Evolutionary conservation across 2,888 invertebrate genomes (phyloP).

Genomic region (Seira ritae): DNA sequence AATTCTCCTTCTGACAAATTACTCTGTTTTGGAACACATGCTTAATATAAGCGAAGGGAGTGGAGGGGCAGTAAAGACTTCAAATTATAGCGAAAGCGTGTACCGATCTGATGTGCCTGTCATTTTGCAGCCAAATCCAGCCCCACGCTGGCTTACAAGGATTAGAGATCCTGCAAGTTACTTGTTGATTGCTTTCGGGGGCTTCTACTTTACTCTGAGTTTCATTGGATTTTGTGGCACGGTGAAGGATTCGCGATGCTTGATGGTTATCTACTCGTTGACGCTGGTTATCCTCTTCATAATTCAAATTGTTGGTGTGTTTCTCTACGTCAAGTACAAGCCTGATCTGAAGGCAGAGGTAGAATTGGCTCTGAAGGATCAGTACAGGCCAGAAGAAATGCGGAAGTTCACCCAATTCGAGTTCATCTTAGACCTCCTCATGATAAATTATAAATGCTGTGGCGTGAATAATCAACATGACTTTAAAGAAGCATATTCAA

Average conservation of each 20-base stretch:
- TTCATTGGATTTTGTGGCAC: conserved; percentile 48
- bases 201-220: conserved; percentile 41
- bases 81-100: conserved; percentile 39
- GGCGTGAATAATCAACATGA: conserved; percentile 49
- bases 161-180: conserved; percentile 54
- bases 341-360: conserved; percentile 45
- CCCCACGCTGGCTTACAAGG: conserved; percentile 36
- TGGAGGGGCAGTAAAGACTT: neutral
- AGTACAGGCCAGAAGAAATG: conserved; percentile 48
- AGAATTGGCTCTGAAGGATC: conserved; percentile 25
- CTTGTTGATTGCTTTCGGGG: conserved; percentile 41
- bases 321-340: conserved; percentile 41
- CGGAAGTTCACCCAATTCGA: conserved; percentile 46
- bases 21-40: conserved; percentile 44
- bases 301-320: conserved; percentile 31
- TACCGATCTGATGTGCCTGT: conserved; percentile 39
- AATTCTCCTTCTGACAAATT: conserved; percentile 47
- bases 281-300: conserved; percentile 9
- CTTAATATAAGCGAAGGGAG: conserved; percentile 14
- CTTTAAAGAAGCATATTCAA: conserved; percentile 49
- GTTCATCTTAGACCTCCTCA: conserved; percentile 49
- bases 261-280: conserved; percentile 36
- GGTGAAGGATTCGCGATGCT: conserved; percentile 38
- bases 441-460: conserved; percentile 56
- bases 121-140: conserved; percentile 31